Evolutionary conservation across 2,888 invertebrate species (phyloP).

Genomic region (Eustalomyia histrio): DNA sequence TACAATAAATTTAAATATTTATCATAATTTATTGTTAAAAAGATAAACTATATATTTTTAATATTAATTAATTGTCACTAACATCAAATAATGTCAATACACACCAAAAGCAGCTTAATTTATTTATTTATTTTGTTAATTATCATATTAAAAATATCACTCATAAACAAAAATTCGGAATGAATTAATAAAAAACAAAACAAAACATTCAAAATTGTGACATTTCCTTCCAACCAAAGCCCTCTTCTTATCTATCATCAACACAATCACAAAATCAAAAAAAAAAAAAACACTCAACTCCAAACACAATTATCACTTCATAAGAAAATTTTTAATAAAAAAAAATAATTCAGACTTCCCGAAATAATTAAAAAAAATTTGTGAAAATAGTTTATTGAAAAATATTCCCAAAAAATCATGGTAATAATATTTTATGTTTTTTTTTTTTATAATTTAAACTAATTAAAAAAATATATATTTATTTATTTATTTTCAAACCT

Average conservation of each 20-base stretch:
- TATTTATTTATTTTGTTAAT: neutral
- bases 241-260: constrained; percentile 1
- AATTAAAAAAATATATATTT: too few relatives aligned
- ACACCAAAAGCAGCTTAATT: neutral
- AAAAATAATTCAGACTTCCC: neutral
- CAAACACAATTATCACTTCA: neutral
- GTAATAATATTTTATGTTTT: neutral
- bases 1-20: neutral
- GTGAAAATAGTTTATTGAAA: neutral
- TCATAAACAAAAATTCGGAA: neutral
- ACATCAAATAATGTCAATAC: neutral
- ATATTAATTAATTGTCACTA: neutral
- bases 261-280: neutral
- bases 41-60: too few relatives aligned
- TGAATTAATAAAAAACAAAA: neutral
- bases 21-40: neutral
- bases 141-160: constrained; percentile 1
- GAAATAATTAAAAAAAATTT: neutral
- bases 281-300: neutral
- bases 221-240: neutral
- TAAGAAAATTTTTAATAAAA: neutral
- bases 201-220: neutral
- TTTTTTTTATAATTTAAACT: neutral
- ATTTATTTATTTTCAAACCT: constrained; percentile 12
- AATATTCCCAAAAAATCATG: constrained; percentile 4